These are phyloP conservation scores for Indicator indicator DNA, from an alignment of 2,113 vertebrate species.

Conservation along the genomic window DNA sequence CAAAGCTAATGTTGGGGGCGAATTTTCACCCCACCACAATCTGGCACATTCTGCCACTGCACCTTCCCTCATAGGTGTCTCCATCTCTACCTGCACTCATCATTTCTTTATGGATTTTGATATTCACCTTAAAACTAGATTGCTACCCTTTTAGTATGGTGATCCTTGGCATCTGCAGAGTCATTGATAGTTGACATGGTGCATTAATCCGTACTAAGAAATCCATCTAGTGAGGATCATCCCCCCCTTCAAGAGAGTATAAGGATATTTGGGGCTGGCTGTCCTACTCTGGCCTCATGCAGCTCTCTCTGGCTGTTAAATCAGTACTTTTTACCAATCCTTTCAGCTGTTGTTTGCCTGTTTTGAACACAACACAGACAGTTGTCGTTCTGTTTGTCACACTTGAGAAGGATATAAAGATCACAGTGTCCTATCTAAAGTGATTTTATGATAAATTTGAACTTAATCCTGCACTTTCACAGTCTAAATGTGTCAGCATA, in stretches of 20 bases:
- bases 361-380: not conserved
- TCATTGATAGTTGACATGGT: not conserved
- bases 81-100: not conserved
- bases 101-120: not conserved
- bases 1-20: too few species aligned
- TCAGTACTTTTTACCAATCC: not conserved
- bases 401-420: not conserved
- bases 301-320: not conserved
- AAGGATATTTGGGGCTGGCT: not conserved
- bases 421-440: not conserved
- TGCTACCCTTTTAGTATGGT: not conserved
- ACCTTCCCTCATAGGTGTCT: not conserved
- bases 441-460: conserved; percentile 55
- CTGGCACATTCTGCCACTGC: not conserved
- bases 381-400: not conserved
- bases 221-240: not conserved
- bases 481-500: conserved; percentile 10
- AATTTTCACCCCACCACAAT: not conserved
- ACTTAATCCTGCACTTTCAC: conserved; percentile 44
- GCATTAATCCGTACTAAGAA: not conserved
- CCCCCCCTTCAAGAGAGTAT: not conserved
- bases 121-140: not conserved
- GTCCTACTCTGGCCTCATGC: not conserved
- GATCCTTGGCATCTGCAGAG: not conserved
- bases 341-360: not conserved